These are phyloP conservation scores for Sylvia atricapilla DNA, from an alignment of 2,113 vertebrate species.

Conservation along the genomic window DNA sequence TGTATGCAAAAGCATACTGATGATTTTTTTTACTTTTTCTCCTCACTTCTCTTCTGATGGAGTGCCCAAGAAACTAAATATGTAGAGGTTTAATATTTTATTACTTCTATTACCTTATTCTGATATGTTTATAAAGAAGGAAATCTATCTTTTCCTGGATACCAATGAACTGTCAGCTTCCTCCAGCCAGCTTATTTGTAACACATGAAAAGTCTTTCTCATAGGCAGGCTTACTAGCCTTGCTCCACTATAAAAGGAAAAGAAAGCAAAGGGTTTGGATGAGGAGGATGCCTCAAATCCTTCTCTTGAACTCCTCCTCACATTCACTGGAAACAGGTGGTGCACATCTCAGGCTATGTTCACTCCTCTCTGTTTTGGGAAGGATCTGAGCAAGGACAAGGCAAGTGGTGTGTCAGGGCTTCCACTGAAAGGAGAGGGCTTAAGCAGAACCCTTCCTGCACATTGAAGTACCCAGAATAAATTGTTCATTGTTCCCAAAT, in stretches of 20 bases:
- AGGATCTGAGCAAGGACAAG: background rate
- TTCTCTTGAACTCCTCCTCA: background rate
- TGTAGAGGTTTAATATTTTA: background rate
- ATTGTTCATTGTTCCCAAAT: background rate
- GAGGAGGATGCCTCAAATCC: background rate
- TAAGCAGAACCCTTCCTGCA: background rate
- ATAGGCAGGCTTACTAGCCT: background rate
- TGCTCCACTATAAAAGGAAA: background rate
- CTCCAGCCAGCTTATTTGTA: background rate
- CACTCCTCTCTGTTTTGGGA: background rate
- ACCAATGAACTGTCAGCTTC: conserved; percentile 4
- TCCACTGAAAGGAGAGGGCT: background rate
- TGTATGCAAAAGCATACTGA: background rate
- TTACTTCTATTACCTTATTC: background rate
- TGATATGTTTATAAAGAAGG: conserved; percentile 19
- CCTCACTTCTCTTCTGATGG: background rate
- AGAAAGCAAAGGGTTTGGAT: background rate
- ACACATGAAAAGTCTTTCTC: background rate
- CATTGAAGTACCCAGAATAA: background rate
- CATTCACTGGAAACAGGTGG: background rate
- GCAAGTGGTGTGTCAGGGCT: background rate
- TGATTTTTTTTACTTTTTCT: background rate
- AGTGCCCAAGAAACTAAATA: background rate
- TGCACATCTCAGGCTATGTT: background rate
- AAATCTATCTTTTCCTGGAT: conserved; percentile 12